phyloP scores from a whole-genome alignment of 2,888 invertebrate genomes.

The Agrochola litura region DNA sequence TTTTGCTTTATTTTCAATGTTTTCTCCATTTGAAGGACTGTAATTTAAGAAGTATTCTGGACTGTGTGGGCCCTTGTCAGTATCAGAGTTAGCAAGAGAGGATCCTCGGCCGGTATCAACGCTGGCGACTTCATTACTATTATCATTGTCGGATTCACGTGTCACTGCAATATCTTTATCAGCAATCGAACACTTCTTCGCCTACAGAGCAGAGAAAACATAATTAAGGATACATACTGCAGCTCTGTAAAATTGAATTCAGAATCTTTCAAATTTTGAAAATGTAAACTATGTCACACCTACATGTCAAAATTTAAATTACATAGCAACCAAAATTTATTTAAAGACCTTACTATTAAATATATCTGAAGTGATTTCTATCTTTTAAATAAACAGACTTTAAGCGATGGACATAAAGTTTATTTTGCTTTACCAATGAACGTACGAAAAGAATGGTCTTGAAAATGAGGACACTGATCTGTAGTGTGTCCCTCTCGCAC shows the following conservation, averaged over 20 bases:
- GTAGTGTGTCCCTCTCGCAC: background rate
- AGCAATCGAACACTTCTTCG: constrained; percentile 6
- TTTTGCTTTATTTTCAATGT: constrained; percentile 62
- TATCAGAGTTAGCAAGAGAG: constrained; percentile 82
- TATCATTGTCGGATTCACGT: constrained; percentile 50
- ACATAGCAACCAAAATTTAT: background rate
- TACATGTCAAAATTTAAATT: background rate
- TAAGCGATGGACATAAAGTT: background rate
- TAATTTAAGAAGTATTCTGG: constrained; percentile 77
- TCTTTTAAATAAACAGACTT: background rate
- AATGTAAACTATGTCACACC: background rate
- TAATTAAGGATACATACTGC: background rate
- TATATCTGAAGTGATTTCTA: background rate
- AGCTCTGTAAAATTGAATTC: background rate
- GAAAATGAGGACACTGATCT: background rate
- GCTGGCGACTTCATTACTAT: constrained; percentile 74
- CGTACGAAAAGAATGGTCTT: background rate
- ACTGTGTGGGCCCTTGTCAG: constrained; percentile 80
- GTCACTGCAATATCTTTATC: constrained; percentile 23
- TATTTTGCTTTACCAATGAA: background rate
- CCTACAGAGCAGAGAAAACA: constrained; percentile 41
- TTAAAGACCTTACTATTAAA: background rate
- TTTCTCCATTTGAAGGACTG: constrained; percentile 69
- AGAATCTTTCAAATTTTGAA: background rate
- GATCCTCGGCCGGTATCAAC: constrained; percentile 86